Percentiles rank a stretch among this genome's conserved stretches.
Evolutionary conservation across 2,113 vertebrate genomes (phyloP).

Genomic region (Mugil cephalus): DNA sequence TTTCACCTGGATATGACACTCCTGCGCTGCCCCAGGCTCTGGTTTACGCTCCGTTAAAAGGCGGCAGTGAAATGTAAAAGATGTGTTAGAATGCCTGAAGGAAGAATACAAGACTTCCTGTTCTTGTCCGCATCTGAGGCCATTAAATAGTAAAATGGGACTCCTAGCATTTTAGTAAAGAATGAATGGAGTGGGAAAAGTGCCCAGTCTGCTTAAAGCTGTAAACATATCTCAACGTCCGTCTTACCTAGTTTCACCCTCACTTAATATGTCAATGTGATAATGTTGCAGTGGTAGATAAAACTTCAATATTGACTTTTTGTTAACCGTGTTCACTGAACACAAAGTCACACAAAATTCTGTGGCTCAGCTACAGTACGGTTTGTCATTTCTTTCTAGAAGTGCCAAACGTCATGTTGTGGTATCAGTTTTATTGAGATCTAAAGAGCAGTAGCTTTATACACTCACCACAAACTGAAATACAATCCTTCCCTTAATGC

Average conservation of each 20-base stretch:
- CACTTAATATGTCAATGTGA: conserved; percentile 1
- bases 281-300: neutral
- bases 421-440: neutral
- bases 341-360: neutral
- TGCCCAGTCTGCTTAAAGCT: conserved; percentile 12
- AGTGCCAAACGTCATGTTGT: conserved; percentile 13
- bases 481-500: conserved; percentile 11
- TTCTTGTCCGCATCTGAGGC: conserved; percentile 21
- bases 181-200: conserved; percentile 28
- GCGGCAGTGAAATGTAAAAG: conserved; percentile 55
- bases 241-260: neutral
- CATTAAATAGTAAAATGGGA: conserved; percentile 35
- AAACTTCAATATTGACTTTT: neutral
- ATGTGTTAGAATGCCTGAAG: conserved; percentile 64
- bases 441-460: conserved; percentile 18
- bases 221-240: conserved; percentile 8
- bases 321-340: neutral
- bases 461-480: conserved; percentile 25
- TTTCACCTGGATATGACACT: conserved; percentile 70
- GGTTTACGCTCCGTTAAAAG: conserved; percentile 66
- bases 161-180: conserved; percentile 13
- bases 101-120: conserved; percentile 32
- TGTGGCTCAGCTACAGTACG: neutral
- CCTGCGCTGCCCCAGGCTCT: conserved; percentile 57
- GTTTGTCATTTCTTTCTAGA: neutral